Percentiles rank a stretch among this genome's conserved stretches.
These are phyloP conservation scores for Ibidorhyncha struthersii DNA, from an alignment of 2,113 vertebrate genomes.

Conservation along the genomic window DNA sequence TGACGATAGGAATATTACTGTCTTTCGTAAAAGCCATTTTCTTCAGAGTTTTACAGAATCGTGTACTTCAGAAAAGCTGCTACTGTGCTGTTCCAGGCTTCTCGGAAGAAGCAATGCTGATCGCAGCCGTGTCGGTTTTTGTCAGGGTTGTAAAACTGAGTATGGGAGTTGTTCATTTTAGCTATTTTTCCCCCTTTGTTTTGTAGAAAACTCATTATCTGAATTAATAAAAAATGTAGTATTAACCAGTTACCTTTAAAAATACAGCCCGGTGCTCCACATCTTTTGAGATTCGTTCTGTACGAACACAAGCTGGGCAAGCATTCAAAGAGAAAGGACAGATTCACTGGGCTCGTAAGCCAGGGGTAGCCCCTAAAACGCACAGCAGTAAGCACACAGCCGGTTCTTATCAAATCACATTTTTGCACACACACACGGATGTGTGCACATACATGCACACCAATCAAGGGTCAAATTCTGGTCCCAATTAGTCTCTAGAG, in stretches of 20 bases:
- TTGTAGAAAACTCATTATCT: not conserved
- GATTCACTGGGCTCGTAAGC: not conserved
- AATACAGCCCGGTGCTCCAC: not conserved
- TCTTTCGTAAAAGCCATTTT: not conserved
- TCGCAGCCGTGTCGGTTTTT: not conserved
- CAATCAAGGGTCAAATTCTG: not conserved
- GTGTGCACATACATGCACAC: not conserved
- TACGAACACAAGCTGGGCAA: not conserved
- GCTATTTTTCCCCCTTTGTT: not conserved
- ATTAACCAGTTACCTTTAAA: not conserved
- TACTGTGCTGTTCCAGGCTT: not conserved
- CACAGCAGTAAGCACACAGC: not conserved
- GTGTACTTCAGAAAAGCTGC: not conserved
- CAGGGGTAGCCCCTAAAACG: accelerated
- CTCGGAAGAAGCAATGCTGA: not conserved
- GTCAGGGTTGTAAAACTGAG: not conserved
- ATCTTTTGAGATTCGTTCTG: not conserved
- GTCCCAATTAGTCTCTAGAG: not conserved
- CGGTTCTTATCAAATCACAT: not conserved
- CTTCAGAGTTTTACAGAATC: not conserved
- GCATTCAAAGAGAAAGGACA: not conserved
- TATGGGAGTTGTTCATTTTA: not conserved
- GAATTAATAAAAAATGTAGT: not conserved
- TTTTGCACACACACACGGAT: not conserved
- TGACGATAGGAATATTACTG: not conserved